Evolutionary conservation across 2,888 invertebrate genomes (phyloP).

Genomic region (Drosophila affinis): DNA sequence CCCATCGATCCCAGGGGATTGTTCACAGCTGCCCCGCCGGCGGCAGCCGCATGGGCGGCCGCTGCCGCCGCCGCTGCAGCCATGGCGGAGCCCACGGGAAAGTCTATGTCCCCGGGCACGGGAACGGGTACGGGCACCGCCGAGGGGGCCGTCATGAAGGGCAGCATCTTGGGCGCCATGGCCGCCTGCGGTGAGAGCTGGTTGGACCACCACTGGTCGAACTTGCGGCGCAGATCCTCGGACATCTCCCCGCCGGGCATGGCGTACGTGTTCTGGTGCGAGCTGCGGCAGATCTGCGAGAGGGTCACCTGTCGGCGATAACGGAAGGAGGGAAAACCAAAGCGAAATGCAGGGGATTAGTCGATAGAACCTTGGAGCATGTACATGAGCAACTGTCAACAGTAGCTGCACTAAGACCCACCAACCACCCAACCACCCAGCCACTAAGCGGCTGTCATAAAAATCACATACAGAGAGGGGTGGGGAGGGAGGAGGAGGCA

Average conservation of each 20-base stretch:
- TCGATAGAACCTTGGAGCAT: constrained; percentile 31
- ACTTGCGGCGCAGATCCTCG: constrained; percentile 93
- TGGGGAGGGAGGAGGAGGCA: constrained; percentile 27
- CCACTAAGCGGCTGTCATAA: constrained; percentile 71
- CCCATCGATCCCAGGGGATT: constrained; percentile 68
- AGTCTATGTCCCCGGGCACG: constrained; percentile 81
- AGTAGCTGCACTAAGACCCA: constrained; percentile 53
- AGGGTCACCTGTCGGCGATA: constrained; percentile 87
- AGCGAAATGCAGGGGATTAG: constrained; percentile 39
- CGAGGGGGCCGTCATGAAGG: constrained; percentile 82
- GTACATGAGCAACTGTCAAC: constrained; percentile 33
- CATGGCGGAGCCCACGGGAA: constrained; percentile 82
- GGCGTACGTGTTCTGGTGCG: constrained; percentile 87
- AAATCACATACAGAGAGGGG: constrained; percentile 68
- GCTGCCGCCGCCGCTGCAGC: constrained; percentile 85
- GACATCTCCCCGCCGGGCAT: constrained; percentile 88
- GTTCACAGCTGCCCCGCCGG: constrained; percentile 61
- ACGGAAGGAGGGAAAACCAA: constrained; percentile 16
- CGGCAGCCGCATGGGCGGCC: constrained; percentile 82
- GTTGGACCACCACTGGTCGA: constrained; percentile 95
- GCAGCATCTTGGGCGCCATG: constrained; percentile 85
- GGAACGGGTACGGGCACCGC: constrained; percentile 73
- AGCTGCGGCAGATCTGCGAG: constrained; percentile 92
- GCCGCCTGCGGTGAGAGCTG: constrained; percentile 88
- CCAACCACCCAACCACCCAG: constrained; percentile 18